Evolutionary conservation across 2,797 vertebrate species (phyloP).

Genomic region (Lutjanus campechanus): DNA sequence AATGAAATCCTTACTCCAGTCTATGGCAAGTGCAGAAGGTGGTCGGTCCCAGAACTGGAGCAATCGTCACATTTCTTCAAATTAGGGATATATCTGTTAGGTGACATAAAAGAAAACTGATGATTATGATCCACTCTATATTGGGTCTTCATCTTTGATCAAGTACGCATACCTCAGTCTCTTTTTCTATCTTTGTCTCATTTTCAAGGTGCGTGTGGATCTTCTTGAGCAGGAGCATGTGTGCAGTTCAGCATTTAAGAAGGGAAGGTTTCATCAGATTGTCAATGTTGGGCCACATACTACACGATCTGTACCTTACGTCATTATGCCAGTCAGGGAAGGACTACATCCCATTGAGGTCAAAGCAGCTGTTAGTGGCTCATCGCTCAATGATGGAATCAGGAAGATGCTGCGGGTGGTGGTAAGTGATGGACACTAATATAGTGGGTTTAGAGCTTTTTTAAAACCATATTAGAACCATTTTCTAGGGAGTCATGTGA

Average conservation of each 20-base stretch:
- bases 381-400: constrained; percentile 80
- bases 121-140: background rate
- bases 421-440: constrained; percentile 80
- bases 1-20: no score
- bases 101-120: background rate
- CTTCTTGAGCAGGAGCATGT: constrained; percentile 82
- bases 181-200: background rate
- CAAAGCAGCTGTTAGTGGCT: constrained; percentile 84
- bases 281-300: constrained; percentile 65
- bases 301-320: constrained; percentile 82
- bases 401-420: constrained; percentile 88
- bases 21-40: no score
- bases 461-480: background rate
- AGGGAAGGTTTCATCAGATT: constrained; percentile 70
- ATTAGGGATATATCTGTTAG: background rate
- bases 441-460: background rate
- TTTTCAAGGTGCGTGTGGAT: constrained; percentile 86
- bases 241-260: constrained; percentile 90
- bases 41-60: no score
- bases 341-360: constrained; percentile 85
- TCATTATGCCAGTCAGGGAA: constrained; percentile 88
- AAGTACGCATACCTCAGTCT: accelerated
- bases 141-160: background rate
- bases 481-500: no score
- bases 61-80: background rate